A percentile compares a stretch with the other conserved stretches of the same genome.
These are phyloP conservation scores for Oncopodura yosiiana DNA, from an alignment of 1,140 invertebrate species.

Conservation along the genomic window DNA sequence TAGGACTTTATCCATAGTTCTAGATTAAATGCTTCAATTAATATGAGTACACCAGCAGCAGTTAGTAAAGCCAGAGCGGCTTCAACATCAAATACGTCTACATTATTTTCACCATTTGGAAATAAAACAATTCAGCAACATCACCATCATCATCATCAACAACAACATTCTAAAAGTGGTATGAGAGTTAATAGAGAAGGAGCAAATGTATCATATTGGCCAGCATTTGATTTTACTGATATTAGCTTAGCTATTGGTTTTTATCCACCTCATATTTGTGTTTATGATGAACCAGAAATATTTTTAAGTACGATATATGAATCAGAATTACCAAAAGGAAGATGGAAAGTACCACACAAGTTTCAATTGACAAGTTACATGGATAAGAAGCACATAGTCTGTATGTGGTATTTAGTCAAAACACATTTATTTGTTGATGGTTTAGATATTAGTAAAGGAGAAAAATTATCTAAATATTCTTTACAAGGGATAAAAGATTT, in stretches of 20 bases:
- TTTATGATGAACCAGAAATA: slow-evolving; percentile 32
- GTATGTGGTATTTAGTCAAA: slow-evolving; percentile 24
- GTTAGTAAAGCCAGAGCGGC: neutral
- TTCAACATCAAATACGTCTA: neutral
- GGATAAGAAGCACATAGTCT: neutral
- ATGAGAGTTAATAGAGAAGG: slow-evolving; percentile 22
- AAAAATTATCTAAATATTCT: slow-evolving; percentile 15
- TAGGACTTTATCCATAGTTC: slow-evolving; percentile 8
- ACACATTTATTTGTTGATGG: slow-evolving; percentile 22
- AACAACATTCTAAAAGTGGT: neutral
- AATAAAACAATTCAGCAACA: neutral
- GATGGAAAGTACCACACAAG: slow-evolving; percentile 25
- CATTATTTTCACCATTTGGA: neutral
- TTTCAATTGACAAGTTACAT: slow-evolving; percentile 6
- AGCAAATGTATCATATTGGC: slow-evolving; percentile 21
- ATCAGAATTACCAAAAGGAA: slow-evolving; percentile 21
- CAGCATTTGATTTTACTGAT: slow-evolving; percentile 23
- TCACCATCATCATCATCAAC: neutral
- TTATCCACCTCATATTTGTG: slow-evolving; percentile 32
- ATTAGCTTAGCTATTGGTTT: slow-evolving; percentile 26
- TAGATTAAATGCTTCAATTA: slow-evolving; percentile 19
- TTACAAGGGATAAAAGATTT: slow-evolving; percentile 26
- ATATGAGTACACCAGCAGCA: neutral
- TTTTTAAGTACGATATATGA: slow-evolving; percentile 20
- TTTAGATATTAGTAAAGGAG: slow-evolving; percentile 20